Base-by-base conservation (phyloP, 2,113 vertebrate species). In the Natator depressus region DNA sequence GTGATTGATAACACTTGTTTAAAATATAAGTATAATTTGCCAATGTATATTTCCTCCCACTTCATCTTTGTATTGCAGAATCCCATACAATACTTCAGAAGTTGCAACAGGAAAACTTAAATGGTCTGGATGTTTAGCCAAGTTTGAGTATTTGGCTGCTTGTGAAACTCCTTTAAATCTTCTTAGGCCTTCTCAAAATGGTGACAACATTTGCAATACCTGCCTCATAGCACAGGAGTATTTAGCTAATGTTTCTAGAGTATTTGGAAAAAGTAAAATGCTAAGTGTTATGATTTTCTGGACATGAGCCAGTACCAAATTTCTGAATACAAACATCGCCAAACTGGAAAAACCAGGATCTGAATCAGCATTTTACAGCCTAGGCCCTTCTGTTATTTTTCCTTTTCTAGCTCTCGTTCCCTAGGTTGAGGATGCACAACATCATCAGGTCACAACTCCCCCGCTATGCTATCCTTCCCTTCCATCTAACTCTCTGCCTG, bases 191-290 rank as follows among this genome's bases (percentile, higher is more conserved):
- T 75, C 69, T 75, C 20, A 75, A 75, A 75, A 75, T 42, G n/a
- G 10, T 49, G 22, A 14, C 55, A 49, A 19, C 3, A 2, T n/a
- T 55, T 2, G 3, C 62, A 85, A 53, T 24, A 51, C 83, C 55
- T 31, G 10, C 22, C 0, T 1, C n/a, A 16, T 3, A 49, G 0
- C 0, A 8, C 76, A 50, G 16, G 35, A 12, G 19, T 42, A 16
- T 50, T 27, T 10, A 46, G 75, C 51, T 89, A 72, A 57, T 90
- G 83, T 78, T 92, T 88, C 14, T 0, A 0, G 72, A 89, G 7
- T 13, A 38, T 85, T 93, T 94, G 72, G 69, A 59, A 84, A 38
- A 76, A 42, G 1, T 5, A 8, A 3, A 10, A 2, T 69, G 50
- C 75, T 90, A 83, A 87, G 87, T 93, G 90, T 0, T 14, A 29